A percentile compares a stretch with the other conserved stretches of the same genome.
Evolutionary conservation across 2,888 invertebrate genomes (phyloP).

Genomic region (Leptura quadrifasciata): DNA sequence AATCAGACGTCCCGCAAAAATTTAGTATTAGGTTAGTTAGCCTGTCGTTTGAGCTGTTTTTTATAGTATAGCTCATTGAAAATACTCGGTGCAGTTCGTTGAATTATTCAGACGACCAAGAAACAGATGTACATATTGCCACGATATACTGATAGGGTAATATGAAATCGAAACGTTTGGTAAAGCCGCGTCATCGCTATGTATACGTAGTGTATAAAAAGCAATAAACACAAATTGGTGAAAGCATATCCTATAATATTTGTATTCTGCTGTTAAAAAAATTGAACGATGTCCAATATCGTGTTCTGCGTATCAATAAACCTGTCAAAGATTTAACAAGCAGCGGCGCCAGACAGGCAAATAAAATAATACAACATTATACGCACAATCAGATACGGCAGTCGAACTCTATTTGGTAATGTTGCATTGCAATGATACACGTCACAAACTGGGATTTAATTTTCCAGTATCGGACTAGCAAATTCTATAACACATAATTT

Average conservation of each 20-base stretch:
- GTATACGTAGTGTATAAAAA: too few species aligned
- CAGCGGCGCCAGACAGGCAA: constrained; percentile 50
- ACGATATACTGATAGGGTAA: too few species aligned
- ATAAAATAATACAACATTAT: constrained; percentile 40
- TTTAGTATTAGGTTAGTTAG: too few species aligned
- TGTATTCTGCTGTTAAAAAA: constrained; percentile 10
- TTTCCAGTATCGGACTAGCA: neutral
- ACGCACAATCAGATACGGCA: constrained; percentile 21
- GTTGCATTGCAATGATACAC: constrained; percentile 9
- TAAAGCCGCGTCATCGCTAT: too few species aligned
- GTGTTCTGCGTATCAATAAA: constrained; percentile 41
- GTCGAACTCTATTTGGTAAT: constrained; percentile 31
- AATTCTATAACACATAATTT: neutral
- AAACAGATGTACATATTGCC: too few species aligned
- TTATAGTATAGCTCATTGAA: too few species aligned
- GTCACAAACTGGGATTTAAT: neutral
- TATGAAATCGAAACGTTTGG: too few species aligned
- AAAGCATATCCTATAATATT: neutral
- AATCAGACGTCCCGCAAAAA: too few species aligned
- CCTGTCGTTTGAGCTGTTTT: too few species aligned
- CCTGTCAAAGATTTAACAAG: constrained; percentile 40
- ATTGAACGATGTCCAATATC: constrained; percentile 11
- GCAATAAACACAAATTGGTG: neutral
- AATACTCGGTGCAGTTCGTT: too few species aligned
- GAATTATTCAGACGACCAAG: too few species aligned